Percentiles rank a stretch among this genome's conserved stretches.
Evolutionary conservation across 2,113 vertebrate species (phyloP).

Genomic region (Ginglymostoma cirratum): DNA sequence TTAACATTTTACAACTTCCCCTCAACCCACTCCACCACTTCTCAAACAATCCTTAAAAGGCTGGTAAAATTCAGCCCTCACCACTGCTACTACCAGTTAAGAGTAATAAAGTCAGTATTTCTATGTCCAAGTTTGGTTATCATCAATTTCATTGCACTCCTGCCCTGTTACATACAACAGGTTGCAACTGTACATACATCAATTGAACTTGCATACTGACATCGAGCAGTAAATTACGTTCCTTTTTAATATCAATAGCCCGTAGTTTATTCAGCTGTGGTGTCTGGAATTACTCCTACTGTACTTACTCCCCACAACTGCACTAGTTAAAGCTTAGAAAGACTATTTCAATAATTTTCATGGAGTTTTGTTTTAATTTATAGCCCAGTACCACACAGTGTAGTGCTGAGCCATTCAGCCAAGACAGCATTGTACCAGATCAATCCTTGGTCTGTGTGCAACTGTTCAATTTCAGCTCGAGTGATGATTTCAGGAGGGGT

Average conservation of each 20-base stretch:
- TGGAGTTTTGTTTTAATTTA: neutral
- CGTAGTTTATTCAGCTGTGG: slow-evolving; percentile 28
- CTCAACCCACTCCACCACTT: too few relatives aligned
- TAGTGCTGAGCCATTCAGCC: neutral
- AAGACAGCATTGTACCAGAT: neutral
- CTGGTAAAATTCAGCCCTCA: neutral
- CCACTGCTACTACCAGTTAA: neutral
- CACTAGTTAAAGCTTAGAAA: neutral
- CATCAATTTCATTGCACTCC: neutral
- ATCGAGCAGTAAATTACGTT: neutral
- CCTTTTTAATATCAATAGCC: neutral
- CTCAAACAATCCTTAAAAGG: neutral
- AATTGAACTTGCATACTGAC: neutral
- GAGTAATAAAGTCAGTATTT: neutral
- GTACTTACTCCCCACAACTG: neutral
- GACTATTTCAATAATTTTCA: slow-evolving; percentile 3
- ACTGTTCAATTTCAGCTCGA: neutral
- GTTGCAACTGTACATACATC: neutral
- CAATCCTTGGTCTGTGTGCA: neutral
- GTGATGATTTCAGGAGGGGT: neutral
- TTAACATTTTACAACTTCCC: neutral
- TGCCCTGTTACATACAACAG: neutral
- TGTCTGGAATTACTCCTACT: slow-evolving; percentile 10
- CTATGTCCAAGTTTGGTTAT: neutral
- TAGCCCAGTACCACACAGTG: neutral